A percentile compares a stretch with the other conserved stretches of the same genome.
phyloP scores from a whole-genome alignment of 2,888 invertebrate species.

The Xestia c-nigrum region DNA sequence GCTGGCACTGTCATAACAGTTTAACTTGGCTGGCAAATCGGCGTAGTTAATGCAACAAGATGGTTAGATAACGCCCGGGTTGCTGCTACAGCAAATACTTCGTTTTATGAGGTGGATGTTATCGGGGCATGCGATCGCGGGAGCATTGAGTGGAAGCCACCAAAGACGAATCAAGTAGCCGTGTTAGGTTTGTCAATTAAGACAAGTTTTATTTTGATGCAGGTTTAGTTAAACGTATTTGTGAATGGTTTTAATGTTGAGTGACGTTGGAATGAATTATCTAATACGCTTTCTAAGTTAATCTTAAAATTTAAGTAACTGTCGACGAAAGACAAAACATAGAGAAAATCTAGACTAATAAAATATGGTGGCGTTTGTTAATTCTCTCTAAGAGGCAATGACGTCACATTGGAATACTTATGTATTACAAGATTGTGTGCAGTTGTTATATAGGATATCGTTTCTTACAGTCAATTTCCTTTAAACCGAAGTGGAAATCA shows the following conservation, averaged over 20 bases:
- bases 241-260: background rate
- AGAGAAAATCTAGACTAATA: background rate
- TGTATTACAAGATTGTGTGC: no score
- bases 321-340: background rate
- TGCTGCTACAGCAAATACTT: conserved; percentile 54
- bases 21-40: conserved; percentile 62
- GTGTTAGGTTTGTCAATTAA: conserved; percentile 36
- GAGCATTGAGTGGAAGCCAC: conserved; percentile 55
- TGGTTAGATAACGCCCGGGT: conserved; percentile 56
- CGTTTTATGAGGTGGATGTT: conserved; percentile 57
- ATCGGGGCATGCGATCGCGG: conserved; percentile 54
- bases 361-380: background rate
- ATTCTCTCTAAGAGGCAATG: background rate
- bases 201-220: conserved; percentile 21
- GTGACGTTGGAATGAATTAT: background rate
- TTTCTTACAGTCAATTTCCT: conserved; percentile 15
- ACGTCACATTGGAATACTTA: background rate
- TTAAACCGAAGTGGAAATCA: conserved; percentile 8
- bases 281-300: background rate
- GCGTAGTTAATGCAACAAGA: conserved; percentile 66
- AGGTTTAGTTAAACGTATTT: conserved; percentile 3
- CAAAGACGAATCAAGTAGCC: conserved; percentile 52
- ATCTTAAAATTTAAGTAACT: background rate
- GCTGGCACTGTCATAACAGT: conserved; percentile 52
- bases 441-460: background rate